These are phyloP conservation scores for Mormyrus iriodes DNA, from an alignment of 2,113 vertebrate species.

Conservation along the genomic window DNA sequence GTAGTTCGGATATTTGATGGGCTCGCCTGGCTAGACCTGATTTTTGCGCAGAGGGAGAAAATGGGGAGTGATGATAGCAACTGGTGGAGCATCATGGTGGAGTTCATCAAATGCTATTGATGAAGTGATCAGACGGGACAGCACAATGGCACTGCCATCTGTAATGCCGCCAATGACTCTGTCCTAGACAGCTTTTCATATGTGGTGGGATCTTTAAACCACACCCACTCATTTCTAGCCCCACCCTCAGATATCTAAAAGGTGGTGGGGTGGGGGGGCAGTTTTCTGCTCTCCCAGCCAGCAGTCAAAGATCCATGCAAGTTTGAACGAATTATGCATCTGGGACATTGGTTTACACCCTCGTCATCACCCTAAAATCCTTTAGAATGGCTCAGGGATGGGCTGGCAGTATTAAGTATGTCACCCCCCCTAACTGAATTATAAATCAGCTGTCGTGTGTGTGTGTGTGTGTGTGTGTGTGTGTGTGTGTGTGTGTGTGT, in stretches of 20 bases:
- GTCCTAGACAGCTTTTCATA: neutral
- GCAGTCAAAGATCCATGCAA: neutral
- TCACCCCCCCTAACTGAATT: slow-evolving; percentile 52
- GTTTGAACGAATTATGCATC: neutral
- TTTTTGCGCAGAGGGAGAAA: neutral
- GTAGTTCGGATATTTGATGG: neutral
- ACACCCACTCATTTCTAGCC: neutral
- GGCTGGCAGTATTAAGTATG: slow-evolving; percentile 38
- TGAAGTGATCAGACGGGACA: neutral
- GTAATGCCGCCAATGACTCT: neutral
- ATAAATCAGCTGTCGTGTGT: slow-evolving; percentile 64
- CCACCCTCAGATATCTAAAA: slow-evolving; percentile 1
- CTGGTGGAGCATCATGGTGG: neutral
- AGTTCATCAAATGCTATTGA: neutral
- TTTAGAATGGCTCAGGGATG: neutral
- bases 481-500: slow-evolving; percentile 28
- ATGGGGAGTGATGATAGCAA: neutral
- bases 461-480: slow-evolving; percentile 34
- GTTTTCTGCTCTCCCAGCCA: neutral
- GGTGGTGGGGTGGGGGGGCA: neutral
- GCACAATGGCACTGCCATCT: too few relatives aligned
- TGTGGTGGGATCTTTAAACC: neutral
- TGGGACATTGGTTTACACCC: neutral
- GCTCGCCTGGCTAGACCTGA: neutral
- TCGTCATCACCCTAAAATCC: neutral